phyloP scores from a whole-genome alignment of 2,113 vertebrate species.

The Pantherophis guttatus region DNA sequence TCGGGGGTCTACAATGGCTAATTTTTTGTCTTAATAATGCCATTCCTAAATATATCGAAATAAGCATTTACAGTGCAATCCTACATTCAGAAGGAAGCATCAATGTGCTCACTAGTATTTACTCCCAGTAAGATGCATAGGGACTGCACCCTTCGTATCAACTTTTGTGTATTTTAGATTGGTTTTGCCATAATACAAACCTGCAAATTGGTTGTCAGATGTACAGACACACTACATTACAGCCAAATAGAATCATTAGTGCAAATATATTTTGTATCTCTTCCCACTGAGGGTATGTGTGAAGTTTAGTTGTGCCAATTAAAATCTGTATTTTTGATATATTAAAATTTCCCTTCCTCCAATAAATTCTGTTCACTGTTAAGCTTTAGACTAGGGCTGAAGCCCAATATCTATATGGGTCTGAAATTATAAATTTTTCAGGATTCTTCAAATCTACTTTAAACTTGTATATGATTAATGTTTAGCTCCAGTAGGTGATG shows the following conservation, averaged over 20 bases:
- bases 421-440: neutral
- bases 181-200: conserved; percentile 32
- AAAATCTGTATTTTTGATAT: conserved; percentile 27
- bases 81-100: neutral
- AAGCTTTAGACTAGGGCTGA: neutral
- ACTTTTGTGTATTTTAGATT: neutral
- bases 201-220: conserved; percentile 30
- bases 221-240: neutral
- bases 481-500: neutral
- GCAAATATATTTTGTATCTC: conserved; percentile 23
- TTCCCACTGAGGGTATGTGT: neutral
- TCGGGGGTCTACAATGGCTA: conserved; percentile 9
- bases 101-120: neutral
- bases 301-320: conserved; percentile 30
- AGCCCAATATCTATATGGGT: accelerated
- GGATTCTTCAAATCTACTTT: neutral
- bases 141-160: conserved; percentile 15
- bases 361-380: neutral
- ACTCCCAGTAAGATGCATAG: neutral
- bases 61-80: conserved; percentile 36
- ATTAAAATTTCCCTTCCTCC: neutral
- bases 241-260: neutral
- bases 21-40: conserved; percentile 49
- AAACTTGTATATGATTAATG: neutral
- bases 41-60: conserved; percentile 43